Conservation (phyloP, 1,140 invertebrate genomes). For the Campoletis sonorensis region DNA sequence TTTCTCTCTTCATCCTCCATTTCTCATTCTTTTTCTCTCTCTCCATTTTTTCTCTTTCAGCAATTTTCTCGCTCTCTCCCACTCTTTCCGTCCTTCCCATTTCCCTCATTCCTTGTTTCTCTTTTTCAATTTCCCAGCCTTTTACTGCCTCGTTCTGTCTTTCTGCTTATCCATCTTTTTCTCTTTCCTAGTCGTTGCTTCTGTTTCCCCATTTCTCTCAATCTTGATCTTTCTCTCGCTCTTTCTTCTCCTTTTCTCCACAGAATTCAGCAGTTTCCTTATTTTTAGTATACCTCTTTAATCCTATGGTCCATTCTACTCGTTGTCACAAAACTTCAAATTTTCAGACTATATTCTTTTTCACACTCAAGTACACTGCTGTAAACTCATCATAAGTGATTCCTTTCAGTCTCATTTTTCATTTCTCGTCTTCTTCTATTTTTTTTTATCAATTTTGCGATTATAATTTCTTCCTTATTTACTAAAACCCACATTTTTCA, state of each 20-base stretch:
- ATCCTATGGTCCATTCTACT: background rate
- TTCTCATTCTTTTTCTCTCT: conserved; percentile 19
- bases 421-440: background rate
- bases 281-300: conserved; percentile 9
- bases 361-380: background rate
- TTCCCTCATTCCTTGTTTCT: too few relatives aligned
- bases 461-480: too few relatives aligned
- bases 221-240: too few relatives aligned
- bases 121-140: too few relatives aligned
- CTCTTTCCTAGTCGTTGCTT: too few relatives aligned
- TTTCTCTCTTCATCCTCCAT: background rate
- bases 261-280: background rate
- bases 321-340: conserved; percentile 14
- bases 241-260: background rate
- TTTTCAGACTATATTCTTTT: background rate
- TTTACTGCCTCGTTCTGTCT: too few relatives aligned
- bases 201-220: too few relatives aligned
- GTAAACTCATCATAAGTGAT: background rate
- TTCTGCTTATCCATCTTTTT: too few relatives aligned
- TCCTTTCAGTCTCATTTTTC: background rate
- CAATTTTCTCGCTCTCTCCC: too few relatives aligned
- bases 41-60: too few relatives aligned
- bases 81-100: too few relatives aligned
- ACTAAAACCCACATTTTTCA: too few relatives aligned
- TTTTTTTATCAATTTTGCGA: background rate